Conservation (phyloP, 2,113 vertebrate species). For the Hemicordylus capensis region DNA sequence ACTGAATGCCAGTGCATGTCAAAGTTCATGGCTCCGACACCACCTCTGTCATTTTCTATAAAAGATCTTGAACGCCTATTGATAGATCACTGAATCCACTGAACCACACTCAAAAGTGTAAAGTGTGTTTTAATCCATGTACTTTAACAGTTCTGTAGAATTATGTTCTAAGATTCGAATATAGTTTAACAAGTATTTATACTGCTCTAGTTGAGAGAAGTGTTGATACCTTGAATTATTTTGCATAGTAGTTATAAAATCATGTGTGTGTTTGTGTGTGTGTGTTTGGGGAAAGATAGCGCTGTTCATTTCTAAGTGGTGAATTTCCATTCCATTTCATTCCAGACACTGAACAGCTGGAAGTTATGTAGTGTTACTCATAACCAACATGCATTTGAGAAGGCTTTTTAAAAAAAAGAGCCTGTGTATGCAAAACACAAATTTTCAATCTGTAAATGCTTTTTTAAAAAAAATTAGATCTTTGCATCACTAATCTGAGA, state of each 20-base stretch:
- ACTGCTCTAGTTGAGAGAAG: not conserved
- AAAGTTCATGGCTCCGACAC: conserved; percentile 66
- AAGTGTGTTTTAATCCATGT: not conserved
- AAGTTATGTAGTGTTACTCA: not conserved
- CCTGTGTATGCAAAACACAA: not conserved
- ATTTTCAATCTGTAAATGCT: not conserved
- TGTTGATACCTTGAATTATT: not conserved
- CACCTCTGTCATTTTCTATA: conserved; percentile 26
- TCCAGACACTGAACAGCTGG: not conserved
- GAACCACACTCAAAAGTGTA: conserved; percentile 7
- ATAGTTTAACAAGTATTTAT: not conserved
- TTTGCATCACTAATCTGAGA: not conserved
- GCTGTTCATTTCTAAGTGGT: not conserved
- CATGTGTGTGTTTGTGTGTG: not conserved
- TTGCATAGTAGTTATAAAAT: not conserved
- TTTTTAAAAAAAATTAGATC: not conserved
- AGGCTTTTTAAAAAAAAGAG: not conserved
- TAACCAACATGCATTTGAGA: not conserved
- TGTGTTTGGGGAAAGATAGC: not conserved
- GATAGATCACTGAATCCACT: conserved; percentile 23
- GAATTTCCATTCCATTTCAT: too few species aligned
- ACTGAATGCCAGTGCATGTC: conserved; percentile 53
- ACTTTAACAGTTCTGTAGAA: conserved; percentile 24
- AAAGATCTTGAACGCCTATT: not conserved
- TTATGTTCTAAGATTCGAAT: not conserved